Evolutionary conservation across 2,113 vertebrate genomes (phyloP), one percentile per base, ranked within the genome.

Genomic region (Hiodon tergisus): DNA sequence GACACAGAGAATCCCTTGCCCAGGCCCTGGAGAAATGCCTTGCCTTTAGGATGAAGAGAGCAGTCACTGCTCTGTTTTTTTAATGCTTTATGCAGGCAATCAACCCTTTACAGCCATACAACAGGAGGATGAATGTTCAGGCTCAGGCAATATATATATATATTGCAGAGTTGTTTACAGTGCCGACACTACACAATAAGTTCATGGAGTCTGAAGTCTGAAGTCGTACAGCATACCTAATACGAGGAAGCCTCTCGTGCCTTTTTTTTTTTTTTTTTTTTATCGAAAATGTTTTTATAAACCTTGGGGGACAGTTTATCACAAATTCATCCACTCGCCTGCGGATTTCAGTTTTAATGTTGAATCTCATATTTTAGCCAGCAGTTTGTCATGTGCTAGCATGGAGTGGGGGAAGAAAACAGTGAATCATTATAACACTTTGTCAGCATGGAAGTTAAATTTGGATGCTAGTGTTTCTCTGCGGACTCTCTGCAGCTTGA

Each of bases 31-130:
- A 90, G 93, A 93, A 87, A 90, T 85, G 90, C 93, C 91, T 94
- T 92, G 91, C 93, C 92, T 90, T 87, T 88, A 89, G 90, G 86
- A 90, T 93, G 92, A 94, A 86, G 94, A 90, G 84, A 89, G 85
- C 91, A 91, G 91, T 94, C 95, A 95, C 95, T 89, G 88, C 92
- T 82, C 87, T 88, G 87, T 92, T 31, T 31, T 31, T 31, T 31
- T 31, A 1, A 31, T 31, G 2, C 31, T 95, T 85, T 90, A 94
- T 92, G 89, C 88, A 90, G 87, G 89, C 90, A 94, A 92, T 92
- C 91, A 89, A 88, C 83, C 92, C 90, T 94, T 94, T 92, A 94
- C 93, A 51, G 73, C 91, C 87, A 84, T 89, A 93, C 92, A 94
- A 87, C 87, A 31, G 88, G 92, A 92, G 92, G 94, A 94, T 92